Evolutionary conservation across 2,113 vertebrate species (phyloP).

Genomic region (Gopherus flavomarginatus): DNA sequence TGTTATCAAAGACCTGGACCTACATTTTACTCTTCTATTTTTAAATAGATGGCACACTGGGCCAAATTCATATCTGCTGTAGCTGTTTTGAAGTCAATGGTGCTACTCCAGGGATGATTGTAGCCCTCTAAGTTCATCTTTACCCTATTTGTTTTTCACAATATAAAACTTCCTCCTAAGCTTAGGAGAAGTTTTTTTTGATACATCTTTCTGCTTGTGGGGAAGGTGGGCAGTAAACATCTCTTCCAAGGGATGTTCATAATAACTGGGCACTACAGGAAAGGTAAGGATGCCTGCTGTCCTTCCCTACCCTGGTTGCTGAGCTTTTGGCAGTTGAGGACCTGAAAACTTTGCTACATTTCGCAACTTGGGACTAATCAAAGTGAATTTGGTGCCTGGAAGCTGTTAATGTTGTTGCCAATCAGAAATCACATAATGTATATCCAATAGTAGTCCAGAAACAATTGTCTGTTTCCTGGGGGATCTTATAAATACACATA

Average conservation of each 20-base stretch:
- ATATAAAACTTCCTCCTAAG: not conserved
- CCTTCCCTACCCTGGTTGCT: not conserved
- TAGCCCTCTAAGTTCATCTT: accelerated
- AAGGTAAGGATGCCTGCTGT: not conserved
- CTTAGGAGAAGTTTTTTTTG: not conserved
- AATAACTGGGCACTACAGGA: not conserved
- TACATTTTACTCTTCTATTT: not conserved
- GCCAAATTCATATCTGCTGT: not conserved
- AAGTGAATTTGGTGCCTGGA: not conserved
- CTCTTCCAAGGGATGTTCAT: not conserved
- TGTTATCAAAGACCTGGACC: not conserved
- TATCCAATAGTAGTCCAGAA: not conserved
- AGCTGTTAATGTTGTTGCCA: not conserved
- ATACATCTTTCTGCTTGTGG: not conserved
- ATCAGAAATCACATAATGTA: not conserved
- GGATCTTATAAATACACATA: not conserved
- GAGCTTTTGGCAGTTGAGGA: not conserved
- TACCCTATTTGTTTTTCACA: not conserved
- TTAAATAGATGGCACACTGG: not conserved
- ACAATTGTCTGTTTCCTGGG: not conserved
- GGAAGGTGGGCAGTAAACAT: not conserved
- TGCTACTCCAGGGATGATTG: accelerated
- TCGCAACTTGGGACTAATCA: not conserved
- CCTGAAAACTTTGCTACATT: not conserved
- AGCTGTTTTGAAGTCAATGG: not conserved